These are phyloP conservation scores for Himalopsyche japonica DNA, from an alignment of 2,888 invertebrate genomes.

Conservation along the genomic window DNA sequence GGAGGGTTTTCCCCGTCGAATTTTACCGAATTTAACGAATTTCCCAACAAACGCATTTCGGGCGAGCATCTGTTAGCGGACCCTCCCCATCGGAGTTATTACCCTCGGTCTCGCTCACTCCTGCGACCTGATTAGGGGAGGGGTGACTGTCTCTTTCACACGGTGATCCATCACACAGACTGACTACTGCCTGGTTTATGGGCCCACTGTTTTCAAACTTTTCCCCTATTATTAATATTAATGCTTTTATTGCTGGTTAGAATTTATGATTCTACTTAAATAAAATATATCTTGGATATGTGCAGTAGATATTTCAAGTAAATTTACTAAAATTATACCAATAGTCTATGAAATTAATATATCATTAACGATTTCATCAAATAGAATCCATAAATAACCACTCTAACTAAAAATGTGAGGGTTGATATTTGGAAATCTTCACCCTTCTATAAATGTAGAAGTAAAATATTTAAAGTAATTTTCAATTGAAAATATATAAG, in stretches of 20 bases:
- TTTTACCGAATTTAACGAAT: background rate
- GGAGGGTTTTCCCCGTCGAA: background rate
- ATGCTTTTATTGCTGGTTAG: constrained; percentile 8
- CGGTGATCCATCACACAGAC: constrained; percentile 39
- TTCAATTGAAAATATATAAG: too few relatives aligned
- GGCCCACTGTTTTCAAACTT: constrained; percentile 26
- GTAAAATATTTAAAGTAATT: too few relatives aligned
- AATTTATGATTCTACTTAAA: background rate
- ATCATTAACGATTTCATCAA: too few relatives aligned
- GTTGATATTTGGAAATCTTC: too few relatives aligned
- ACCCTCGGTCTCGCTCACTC: constrained; percentile 17
- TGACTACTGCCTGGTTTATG: background rate
- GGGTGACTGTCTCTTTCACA: constrained; percentile 20
- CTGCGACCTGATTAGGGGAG: background rate
- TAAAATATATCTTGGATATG: background rate
- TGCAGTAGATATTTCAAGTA: background rate
- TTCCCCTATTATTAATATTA: constrained; percentile 23
- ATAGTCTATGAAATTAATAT: too few relatives aligned
- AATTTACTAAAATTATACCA: too few relatives aligned
- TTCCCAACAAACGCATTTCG: background rate
- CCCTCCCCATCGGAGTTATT: constrained; percentile 16
- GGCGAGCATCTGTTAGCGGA: constrained; percentile 33
- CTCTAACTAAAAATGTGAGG: too few relatives aligned
- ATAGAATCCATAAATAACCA: too few relatives aligned
- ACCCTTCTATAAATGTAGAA: too few relatives aligned